Evolutionary conservation across 2,113 vertebrate genomes (phyloP), one percentile per base, ranked within the genome.

Genomic region (Gadus chalcogrammus): DNA sequence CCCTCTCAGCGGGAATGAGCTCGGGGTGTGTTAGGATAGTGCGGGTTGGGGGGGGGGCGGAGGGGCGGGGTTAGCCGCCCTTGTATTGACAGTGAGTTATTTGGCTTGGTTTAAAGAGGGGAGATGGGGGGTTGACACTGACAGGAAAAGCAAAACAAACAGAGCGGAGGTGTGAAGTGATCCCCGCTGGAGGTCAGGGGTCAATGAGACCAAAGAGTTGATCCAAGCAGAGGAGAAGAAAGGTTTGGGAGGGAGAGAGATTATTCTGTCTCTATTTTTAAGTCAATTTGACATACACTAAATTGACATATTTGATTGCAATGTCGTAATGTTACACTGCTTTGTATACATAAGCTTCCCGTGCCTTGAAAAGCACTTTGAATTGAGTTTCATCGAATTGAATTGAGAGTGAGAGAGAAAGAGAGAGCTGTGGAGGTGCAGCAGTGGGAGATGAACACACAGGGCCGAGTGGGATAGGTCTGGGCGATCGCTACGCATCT

Each of bases 91-190:
- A 84, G 70, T 78, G 82, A 90, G 86, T 87, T 83, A 87, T 90
- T 84, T 81, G 79, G 61, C 65, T 85, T 89, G 82, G 61, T 88
- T 81, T n/a, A 64, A n/a, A 79, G 75, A 63, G 11, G 20, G 67
- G 80, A 55, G 55, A 59, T 31, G 63, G 77, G 81, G 61, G 64
- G 35, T 76, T 67, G 27, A 77, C 75, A 87, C 69, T 89, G 92
- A 92, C 90, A 91, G 91, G 85, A 85, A 86, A 91, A 92, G 86
- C 82, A 88, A 88, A 93, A 92, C 87, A 93, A 93, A 94, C 92
- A 94, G 89, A 82, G 67, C 61, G 0, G 78, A 89, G 87, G 90
- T 92, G 92, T 80, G 88, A 93, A 92, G 84, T 88, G 92, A 93
- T 90, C 84, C 71, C 74, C 53, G 1, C 60, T 76, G 81, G 78